Evolutionary conservation across 2,888 invertebrate species (phyloP).

Genomic region (Drosophila recens): DNA sequence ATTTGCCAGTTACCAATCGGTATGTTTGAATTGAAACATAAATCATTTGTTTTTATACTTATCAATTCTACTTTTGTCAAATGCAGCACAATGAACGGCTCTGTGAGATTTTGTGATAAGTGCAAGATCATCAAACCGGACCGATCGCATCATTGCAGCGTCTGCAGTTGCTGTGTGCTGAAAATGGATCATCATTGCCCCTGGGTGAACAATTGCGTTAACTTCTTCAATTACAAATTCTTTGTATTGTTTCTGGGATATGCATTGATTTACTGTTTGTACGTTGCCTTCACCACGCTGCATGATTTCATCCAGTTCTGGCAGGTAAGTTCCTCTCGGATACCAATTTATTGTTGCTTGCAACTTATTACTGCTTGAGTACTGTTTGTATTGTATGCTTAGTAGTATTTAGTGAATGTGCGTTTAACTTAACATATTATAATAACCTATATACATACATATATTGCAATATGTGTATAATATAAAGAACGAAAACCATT

Average conservation of each 20-base stretch:
- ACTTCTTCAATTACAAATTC: slow-evolving; percentile 99
- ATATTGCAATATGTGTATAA: slow-evolving; percentile 33
- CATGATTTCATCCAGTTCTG: slow-evolving; percentile 96
- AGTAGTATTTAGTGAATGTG: slow-evolving; percentile 7
- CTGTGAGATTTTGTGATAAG: slow-evolving; percentile 96
- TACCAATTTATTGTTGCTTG: background rate
- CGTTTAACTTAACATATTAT: slow-evolving; percentile 1
- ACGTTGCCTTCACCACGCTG: slow-evolving; percentile 93
- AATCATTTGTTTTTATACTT: background rate
- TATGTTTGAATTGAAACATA: slow-evolving; percentile 68
- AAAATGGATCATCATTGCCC: slow-evolving; percentile 99
- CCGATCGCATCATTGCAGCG: slow-evolving; percentile 98
- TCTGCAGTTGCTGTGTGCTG: slow-evolving; percentile 96
- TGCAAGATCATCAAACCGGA: slow-evolving; percentile 98
- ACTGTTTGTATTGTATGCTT: background rate
- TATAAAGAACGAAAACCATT: slow-evolving; percentile 61
- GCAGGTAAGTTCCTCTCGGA: slow-evolving; percentile 89
- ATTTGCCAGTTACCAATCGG: slow-evolving; percentile 94
- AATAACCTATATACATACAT: slow-evolving; percentile 23
- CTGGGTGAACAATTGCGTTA: slow-evolving; percentile 97
- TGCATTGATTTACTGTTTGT: slow-evolving; percentile 95
- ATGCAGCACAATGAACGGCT: slow-evolving; percentile 87
- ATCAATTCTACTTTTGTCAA: background rate
- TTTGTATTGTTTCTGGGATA: slow-evolving; percentile 99
- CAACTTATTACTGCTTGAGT: slow-evolving; percentile 1